phyloP scores from a whole-genome alignment of 2,797 vertebrate genomes.

The Hemibagrus guttatus region DNA sequence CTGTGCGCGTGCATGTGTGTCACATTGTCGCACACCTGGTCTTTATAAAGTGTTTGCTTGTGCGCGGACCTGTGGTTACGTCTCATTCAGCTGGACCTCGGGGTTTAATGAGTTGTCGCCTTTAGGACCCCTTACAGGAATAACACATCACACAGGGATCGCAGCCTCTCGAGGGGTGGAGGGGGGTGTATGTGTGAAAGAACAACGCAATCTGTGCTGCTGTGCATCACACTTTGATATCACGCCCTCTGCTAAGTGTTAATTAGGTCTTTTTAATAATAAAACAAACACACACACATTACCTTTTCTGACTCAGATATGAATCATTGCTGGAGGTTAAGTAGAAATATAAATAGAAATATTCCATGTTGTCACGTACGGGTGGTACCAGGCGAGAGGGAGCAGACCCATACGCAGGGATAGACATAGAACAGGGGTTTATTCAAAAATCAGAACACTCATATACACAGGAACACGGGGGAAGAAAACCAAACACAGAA shows the following conservation, averaged over 20 bases:
- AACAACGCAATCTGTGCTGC: slow-evolving; percentile 16
- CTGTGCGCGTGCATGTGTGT: slow-evolving; percentile 16
- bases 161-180: neutral
- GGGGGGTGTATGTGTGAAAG: slow-evolving; percentile 21
- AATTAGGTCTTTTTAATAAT: slow-evolving; percentile 42
- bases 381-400: too few relatives aligned
- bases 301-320: slow-evolving; percentile 36
- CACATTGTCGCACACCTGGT: neutral
- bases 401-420: too few relatives aligned
- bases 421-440: too few relatives aligned
- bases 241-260: slow-evolving; percentile 12
- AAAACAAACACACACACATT: slow-evolving; percentile 21
- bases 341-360: neutral
- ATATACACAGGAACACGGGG: too few relatives aligned
- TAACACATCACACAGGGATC: slow-evolving; percentile 10
- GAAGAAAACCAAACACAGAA: too few relatives aligned
- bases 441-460: too few relatives aligned
- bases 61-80: neutral
- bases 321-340: slow-evolving; percentile 32
- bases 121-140: slow-evolving; percentile 37
- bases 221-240: slow-evolving; percentile 36
- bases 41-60: neutral
- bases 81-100: slow-evolving; percentile 5
- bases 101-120: slow-evolving; percentile 28
- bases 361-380: too few relatives aligned